Evolutionary conservation across 2,797 vertebrate genomes (phyloP).

Genomic region (Eremophila alpestris): DNA sequence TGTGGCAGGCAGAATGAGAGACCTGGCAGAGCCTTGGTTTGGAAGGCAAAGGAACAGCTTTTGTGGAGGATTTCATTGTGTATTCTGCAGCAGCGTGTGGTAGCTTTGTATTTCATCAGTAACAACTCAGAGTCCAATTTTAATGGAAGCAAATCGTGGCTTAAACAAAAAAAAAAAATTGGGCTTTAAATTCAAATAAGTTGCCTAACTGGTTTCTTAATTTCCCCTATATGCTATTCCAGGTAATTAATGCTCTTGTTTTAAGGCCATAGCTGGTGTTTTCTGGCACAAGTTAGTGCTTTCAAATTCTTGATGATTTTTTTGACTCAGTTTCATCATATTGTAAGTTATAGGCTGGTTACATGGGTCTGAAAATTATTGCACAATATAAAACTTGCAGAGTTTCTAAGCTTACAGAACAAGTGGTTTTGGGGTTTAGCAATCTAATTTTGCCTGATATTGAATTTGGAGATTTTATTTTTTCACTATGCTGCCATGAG

Average conservation of each 20-base stretch:
- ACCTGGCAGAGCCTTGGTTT: constrained; percentile 7
- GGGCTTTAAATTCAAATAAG: background rate
- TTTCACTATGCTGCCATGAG: background rate
- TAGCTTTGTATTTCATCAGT: constrained; percentile 6
- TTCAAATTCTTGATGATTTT: constrained; percentile 33
- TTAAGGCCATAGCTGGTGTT: background rate
- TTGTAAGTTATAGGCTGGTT: background rate
- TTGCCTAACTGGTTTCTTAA: background rate
- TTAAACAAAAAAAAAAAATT: constrained; percentile 12
- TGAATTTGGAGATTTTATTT: background rate
- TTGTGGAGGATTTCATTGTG: constrained; percentile 22
- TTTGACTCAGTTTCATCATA: constrained; percentile 5
- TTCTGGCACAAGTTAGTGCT: background rate
- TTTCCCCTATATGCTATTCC: background rate
- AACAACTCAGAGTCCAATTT: constrained; percentile 10
- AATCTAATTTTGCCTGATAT: background rate
- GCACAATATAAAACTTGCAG: background rate
- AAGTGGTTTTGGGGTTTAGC: background rate
- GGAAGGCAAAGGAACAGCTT: background rate
- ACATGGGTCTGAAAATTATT: background rate
- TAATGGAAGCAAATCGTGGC: constrained; percentile 16
- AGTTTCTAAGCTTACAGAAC: background rate
- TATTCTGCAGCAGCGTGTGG: background rate
- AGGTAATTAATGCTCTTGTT: background rate
- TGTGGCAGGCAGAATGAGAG: constrained; percentile 14